A percentile compares a stretch with the other conserved stretches of the same genome.
Conservation (phyloP, 2,888 invertebrate genomes). For the Neoitamus cyanurus region DNA sequence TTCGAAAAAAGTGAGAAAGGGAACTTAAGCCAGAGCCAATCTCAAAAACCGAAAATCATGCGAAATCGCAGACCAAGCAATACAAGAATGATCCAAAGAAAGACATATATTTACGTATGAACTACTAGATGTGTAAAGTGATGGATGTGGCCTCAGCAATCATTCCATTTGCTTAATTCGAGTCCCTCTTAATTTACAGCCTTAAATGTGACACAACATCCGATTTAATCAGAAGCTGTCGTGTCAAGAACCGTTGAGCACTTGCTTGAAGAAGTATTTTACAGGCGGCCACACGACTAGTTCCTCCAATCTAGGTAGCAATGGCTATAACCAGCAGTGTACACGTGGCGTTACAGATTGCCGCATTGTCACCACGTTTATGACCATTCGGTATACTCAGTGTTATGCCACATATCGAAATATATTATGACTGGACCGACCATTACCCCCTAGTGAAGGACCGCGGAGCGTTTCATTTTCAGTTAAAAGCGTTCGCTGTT, state of each 20-base stretch:
- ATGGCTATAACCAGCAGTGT: neutral
- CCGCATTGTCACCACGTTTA: neutral
- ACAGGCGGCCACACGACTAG: constrained; percentile 26
- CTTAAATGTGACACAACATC: constrained; percentile 53
- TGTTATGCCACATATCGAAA: neutral
- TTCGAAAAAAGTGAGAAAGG: no score
- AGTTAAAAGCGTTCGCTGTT: constrained; percentile 36
- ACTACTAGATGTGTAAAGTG: neutral
- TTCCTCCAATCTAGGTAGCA: neutral
- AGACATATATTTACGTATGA: no score
- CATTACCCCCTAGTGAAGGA: neutral
- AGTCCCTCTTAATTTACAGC: constrained; percentile 51
- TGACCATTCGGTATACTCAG: neutral
- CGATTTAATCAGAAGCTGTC: constrained; percentile 51
- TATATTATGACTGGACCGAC: neutral
- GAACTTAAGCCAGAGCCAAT: no score
- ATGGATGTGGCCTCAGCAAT: neutral
- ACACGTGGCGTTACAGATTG: neutral
- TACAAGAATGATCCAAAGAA: no score
- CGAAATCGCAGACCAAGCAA: neutral
- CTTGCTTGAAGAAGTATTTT: constrained; percentile 26
- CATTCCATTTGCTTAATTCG: constrained; percentile 52
- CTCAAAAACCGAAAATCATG: no score
- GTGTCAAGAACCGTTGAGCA: constrained; percentile 27
- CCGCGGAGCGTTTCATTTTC: constrained; percentile 26